phyloP scores from a whole-genome alignment of 2,113 vertebrate species.

The Scomber colias region DNA sequence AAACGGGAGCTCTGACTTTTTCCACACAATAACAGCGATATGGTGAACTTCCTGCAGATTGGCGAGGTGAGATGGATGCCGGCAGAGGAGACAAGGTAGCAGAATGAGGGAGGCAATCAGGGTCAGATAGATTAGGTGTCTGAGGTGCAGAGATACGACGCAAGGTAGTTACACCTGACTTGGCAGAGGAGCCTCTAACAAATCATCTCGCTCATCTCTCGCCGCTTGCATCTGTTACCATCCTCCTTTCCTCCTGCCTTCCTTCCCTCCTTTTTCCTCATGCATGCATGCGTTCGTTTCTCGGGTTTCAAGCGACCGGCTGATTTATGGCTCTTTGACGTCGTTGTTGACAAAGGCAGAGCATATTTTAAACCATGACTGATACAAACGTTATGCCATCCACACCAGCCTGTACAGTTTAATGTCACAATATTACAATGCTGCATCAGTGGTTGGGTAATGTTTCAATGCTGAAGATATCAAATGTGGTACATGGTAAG shows the following conservation, averaged over 20 bases:
- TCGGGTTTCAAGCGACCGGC: constrained; percentile 50
- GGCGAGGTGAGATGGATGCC: constrained; percentile 38
- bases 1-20: constrained; percentile 39
- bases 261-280: constrained; percentile 16
- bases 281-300: constrained; percentile 25
- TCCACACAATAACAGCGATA: constrained; percentile 26
- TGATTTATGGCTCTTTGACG: constrained; percentile 69
- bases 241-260: constrained; percentile 12
- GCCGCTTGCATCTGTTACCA: constrained; percentile 36
- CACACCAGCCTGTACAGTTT: constrained; percentile 12
- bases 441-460: constrained; percentile 36
- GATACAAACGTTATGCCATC: constrained; percentile 51
- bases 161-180: constrained; percentile 67
- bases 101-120: constrained; percentile 47
- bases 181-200: constrained; percentile 57
- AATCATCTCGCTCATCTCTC: constrained; percentile 62
- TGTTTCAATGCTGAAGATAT: constrained; percentile 26
- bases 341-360: constrained; percentile 62
- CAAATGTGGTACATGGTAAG: constrained; percentile 30
- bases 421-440: constrained; percentile 37
- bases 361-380: constrained; percentile 64
- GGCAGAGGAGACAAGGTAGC: constrained; percentile 25
- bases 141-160: constrained; percentile 58
- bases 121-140: constrained; percentile 67
- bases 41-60: constrained; percentile 27